phyloP scores from a whole-genome alignment of 2,113 vertebrate species.

The Oryzias javanicus region DNA sequence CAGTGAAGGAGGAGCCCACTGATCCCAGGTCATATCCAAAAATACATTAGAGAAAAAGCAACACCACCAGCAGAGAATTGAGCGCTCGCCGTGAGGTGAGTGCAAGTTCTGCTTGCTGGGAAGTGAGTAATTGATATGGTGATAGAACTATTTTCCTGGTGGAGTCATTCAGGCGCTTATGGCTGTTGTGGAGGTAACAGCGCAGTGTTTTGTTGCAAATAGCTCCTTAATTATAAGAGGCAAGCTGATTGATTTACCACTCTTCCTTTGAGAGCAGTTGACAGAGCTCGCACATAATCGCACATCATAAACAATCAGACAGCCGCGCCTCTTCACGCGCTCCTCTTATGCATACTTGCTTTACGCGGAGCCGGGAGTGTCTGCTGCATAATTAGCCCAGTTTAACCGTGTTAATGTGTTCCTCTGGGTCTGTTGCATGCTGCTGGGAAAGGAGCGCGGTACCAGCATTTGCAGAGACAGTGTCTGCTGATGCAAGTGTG shows the following conservation, averaged over 20 bases:
- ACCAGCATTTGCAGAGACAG: conserved; percentile 9
- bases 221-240: conserved; percentile 49
- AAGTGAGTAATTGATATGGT: conserved; percentile 56
- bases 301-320: conserved; percentile 24
- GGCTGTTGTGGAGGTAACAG: conserved; percentile 20
- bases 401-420: conserved; percentile 64
- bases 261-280: conserved; percentile 40
- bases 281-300: conserved; percentile 4
- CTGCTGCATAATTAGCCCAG: conserved; percentile 62
- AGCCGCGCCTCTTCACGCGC: conserved; percentile 2
- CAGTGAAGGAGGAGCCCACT: conserved; percentile 43
- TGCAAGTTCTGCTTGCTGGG: conserved; percentile 44
- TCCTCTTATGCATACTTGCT: conserved; percentile 1
- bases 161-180: conserved; percentile 39
- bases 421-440: conserved; percentile 36
- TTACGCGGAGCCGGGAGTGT: conserved; percentile 31
- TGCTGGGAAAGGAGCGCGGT: conserved; percentile 41
- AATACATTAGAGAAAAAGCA: conserved; percentile 36
- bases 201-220: conserved; percentile 55
- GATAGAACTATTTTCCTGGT: conserved; percentile 50
- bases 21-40: conserved; percentile 31
- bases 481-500: conserved; percentile 8
- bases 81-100: conserved; percentile 27
- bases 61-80: conserved; percentile 24
- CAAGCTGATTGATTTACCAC: conserved; percentile 52